Conservation (phyloP, 2,888 invertebrate genomes). For the Cryptocheilus praepositus region DNA sequence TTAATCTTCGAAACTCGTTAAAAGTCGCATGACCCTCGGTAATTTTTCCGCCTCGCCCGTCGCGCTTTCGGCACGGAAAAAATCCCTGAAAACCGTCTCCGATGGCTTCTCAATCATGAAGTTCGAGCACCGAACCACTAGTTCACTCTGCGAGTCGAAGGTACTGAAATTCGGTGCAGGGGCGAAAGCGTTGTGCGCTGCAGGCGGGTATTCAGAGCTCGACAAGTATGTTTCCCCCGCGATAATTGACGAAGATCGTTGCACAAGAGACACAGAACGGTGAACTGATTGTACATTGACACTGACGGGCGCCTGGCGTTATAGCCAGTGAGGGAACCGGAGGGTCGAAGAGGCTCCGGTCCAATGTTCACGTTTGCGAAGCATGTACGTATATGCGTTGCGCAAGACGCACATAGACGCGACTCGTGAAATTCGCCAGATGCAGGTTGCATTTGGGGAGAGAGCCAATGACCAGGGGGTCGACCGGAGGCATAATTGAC, state of each 20-base stretch:
- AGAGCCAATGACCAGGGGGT: constrained; percentile 46
- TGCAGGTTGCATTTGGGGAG: constrained; percentile 20
- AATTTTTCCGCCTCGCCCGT: constrained; percentile 1
- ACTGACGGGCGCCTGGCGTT: constrained; percentile 23
- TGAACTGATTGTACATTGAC: constrained; percentile 52
- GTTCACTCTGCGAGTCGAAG: not conserved
- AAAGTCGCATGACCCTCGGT: too few species aligned
- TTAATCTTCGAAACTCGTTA: too few species aligned
- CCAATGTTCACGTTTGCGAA: constrained; percentile 45
- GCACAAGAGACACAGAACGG: constrained; percentile 42
- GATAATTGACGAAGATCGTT: constrained; percentile 51
- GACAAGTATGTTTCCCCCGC: constrained; percentile 4
- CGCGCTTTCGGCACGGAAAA: not conserved
- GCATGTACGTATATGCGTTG: constrained; percentile 12
- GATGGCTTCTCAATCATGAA: not conserved
- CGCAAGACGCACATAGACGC: constrained; percentile 20
- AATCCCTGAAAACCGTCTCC: not conserved
- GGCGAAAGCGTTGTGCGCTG: too few species aligned
- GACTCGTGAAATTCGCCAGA: constrained; percentile 55
- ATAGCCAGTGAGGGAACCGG: not conserved
- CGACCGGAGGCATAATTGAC: constrained; percentile 55
- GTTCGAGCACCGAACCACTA: too few species aligned
- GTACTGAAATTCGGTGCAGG: too few species aligned
- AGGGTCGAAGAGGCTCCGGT: constrained; percentile 11
- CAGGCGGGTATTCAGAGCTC: too few species aligned